Evolutionary conservation across 2,888 invertebrate genomes (phyloP).

Genomic region (Caenorhabditis becei): DNA sequence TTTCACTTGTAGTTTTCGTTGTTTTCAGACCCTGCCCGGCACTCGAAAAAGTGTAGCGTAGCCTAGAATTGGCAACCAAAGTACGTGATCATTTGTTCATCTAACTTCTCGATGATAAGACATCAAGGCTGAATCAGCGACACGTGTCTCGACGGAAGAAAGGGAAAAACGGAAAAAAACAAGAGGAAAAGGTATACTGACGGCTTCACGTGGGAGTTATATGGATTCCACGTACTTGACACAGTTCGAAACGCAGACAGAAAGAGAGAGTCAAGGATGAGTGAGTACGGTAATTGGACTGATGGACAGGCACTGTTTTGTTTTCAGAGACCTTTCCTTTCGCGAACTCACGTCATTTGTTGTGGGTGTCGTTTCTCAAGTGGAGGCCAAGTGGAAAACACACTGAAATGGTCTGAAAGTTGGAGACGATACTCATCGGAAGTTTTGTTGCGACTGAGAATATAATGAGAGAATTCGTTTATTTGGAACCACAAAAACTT

Average conservation of each 20-base stretch:
- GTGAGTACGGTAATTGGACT: constrained; percentile 36
- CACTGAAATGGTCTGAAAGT: not conserved
- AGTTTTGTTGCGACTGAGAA: no score
- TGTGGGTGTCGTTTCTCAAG: constrained; percentile 1
- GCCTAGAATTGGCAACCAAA: constrained; percentile 5
- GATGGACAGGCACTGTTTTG: not conserved
- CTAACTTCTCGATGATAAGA: constrained; percentile 11
- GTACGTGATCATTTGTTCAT: constrained; percentile 21
- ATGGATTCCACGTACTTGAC: constrained; percentile 30
- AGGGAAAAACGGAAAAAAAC: not conserved
- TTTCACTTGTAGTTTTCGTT: not conserved
- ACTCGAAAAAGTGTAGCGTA: not conserved
- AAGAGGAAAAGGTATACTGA: not conserved
- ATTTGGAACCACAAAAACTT: no score
- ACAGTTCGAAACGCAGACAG: not conserved
- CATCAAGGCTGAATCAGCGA: not conserved
- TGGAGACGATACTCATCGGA: no score
- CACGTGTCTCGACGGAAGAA: constrained; percentile 3
- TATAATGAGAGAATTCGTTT: no score
- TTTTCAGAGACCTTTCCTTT: constrained; percentile 1
- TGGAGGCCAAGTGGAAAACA: not conserved
- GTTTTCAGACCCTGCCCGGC: not conserved
- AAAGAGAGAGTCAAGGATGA: constrained; percentile 32
- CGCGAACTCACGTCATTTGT: constrained; percentile 2
- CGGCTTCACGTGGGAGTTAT: constrained; percentile 3